Percentiles rank a stretch among this genome's conserved stretches.
These are phyloP conservation scores for Drosophila varians DNA, from an alignment of 1,140 invertebrate species.

Conservation along the genomic window DNA sequence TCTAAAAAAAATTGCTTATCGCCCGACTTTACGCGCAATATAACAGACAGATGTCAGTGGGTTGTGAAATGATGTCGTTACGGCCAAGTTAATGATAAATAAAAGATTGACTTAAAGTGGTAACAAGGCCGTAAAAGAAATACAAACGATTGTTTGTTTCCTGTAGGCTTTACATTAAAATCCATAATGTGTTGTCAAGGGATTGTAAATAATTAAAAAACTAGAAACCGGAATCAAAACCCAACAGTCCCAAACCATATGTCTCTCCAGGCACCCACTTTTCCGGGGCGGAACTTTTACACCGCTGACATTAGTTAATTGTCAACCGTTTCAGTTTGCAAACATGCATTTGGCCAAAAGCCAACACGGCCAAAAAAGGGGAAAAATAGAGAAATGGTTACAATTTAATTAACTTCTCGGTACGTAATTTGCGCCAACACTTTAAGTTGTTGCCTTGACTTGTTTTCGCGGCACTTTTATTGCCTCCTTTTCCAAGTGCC, in stretches of 20 bases:
- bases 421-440: conserved; percentile 56
- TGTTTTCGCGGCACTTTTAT: conserved; percentile 4
- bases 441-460: conserved; percentile 48
- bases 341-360: conserved; percentile 75
- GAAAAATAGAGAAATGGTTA: conserved; percentile 50
- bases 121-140: too few relatives aligned
- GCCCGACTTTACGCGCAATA: conserved; percentile 67
- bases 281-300: conserved; percentile 37
- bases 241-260: conserved; percentile 30
- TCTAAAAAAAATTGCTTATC: conserved; percentile 59
- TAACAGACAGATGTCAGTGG: conserved; percentile 52
- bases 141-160: too few relatives aligned
- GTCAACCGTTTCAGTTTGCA: conserved; percentile 51
- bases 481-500: conserved; percentile 1
- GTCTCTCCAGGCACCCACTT: conserved; percentile 37
- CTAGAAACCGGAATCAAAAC: conserved; percentile 4
- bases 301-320: conserved; percentile 76
- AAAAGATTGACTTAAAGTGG: not conserved
- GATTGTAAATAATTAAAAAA: not conserved
- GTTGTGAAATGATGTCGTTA: conserved; percentile 47
- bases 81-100: conserved; percentile 15
- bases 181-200: not conserved
- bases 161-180: not conserved
- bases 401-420: conserved; percentile 73
- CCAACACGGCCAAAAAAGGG: conserved; percentile 48